phyloP scores from a whole-genome alignment of 2,113 vertebrate genomes.

The Brachirus orientalis region DNA sequence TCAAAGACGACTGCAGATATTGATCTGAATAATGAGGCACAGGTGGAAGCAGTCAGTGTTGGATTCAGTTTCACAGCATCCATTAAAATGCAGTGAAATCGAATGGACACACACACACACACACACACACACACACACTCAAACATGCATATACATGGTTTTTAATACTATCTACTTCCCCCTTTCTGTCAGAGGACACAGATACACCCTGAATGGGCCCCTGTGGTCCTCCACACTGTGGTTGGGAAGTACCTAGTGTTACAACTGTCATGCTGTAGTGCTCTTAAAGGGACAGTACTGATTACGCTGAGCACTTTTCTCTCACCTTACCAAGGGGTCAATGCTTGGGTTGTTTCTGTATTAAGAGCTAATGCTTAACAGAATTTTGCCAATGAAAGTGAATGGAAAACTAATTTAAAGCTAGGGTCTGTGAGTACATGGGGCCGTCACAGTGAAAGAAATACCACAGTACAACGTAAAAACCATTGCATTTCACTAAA shows the following conservation, averaged over 20 bases:
- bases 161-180: conserved; percentile 68
- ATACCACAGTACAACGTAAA: too few species aligned
- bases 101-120: neutral
- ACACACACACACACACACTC: neutral
- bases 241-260: conserved; percentile 73
- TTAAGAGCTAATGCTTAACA: neutral
- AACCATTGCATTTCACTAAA: too few species aligned
- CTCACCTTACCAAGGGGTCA: neutral
- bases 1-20: conserved; percentile 1
- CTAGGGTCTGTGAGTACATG: too few species aligned
- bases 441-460: too few species aligned
- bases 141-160: conserved; percentile 6
- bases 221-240: conserved; percentile 51
- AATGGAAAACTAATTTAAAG: too few species aligned
- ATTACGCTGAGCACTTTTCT: conserved; percentile 4
- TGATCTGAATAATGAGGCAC: conserved; percentile 41
- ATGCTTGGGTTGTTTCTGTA: too few species aligned
- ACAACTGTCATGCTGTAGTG: conserved; percentile 59
- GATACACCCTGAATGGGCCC: conserved; percentile 66
- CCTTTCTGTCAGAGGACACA: conserved; percentile 53
- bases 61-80: conserved; percentile 56
- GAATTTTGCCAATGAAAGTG: too few species aligned
- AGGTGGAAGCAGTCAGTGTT: conserved; percentile 52
- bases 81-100: neutral
- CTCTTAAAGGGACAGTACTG: conserved; percentile 62